A percentile compares a stretch with the other conserved stretches of the same genome.
phyloP scores from a whole-genome alignment of 2,888 invertebrate species.

The Gryllus longicercus region DNA sequence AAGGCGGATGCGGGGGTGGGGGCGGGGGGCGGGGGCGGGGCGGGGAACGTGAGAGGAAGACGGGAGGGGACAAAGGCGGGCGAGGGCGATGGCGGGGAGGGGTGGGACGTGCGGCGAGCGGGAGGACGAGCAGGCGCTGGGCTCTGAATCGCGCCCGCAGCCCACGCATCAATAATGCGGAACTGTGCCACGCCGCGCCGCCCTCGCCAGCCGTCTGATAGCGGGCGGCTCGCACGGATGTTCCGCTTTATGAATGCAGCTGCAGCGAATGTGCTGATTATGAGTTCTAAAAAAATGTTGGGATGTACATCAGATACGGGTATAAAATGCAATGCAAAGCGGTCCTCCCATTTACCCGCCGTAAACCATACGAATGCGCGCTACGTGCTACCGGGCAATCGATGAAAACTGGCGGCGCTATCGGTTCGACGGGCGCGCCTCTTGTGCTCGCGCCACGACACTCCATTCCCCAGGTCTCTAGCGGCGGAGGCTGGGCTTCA shows the following conservation, averaged over 20 bases:
- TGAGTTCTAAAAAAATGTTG: not conserved
- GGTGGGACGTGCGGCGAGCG: too few relatives aligned
- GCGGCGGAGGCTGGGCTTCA: not conserved
- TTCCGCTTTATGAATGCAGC: not conserved
- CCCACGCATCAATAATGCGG: too few relatives aligned
- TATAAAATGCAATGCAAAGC: not conserved
- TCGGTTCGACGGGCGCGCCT: not conserved
- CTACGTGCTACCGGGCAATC: not conserved
- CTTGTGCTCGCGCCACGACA: not conserved
- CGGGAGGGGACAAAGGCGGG: too few relatives aligned
- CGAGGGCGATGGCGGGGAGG: too few relatives aligned
- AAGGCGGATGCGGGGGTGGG: too few relatives aligned
- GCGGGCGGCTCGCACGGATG: not conserved
- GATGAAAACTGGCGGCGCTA: not conserved
- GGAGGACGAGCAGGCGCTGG: too few relatives aligned
- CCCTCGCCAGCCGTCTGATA: too few relatives aligned
- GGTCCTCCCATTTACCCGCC: not conserved
- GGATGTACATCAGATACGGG: not conserved
- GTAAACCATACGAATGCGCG: conserved; percentile 2
- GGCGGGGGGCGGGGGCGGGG: too few relatives aligned
- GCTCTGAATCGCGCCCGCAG: too few relatives aligned
- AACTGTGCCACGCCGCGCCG: too few relatives aligned
- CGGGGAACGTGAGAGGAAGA: too few relatives aligned
- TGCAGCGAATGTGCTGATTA: not conserved
- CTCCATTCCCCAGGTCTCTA: not conserved